A percentile compares a stretch with the other conserved stretches of the same genome.
These are phyloP conservation scores for Danionella cerebrum DNA, from an alignment of 2,113 vertebrate genomes.

Conservation along the genomic window DNA sequence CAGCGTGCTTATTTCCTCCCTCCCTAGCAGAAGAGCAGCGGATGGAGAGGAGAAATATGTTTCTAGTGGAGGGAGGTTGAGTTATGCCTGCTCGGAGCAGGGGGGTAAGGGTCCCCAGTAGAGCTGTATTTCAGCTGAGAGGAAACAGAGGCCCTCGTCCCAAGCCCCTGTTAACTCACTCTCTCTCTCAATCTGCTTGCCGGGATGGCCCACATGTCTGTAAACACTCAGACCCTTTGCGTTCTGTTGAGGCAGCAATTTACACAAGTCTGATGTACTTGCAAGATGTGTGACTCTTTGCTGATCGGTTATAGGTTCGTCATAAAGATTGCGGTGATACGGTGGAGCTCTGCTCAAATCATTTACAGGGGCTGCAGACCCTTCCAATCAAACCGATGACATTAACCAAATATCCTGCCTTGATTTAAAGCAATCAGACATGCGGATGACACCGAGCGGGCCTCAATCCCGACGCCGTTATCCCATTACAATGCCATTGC, in stretches of 20 bases:
- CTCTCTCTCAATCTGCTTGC: slow-evolving; percentile 25
- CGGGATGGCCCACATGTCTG: slow-evolving; percentile 16
- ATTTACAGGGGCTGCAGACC: slow-evolving; percentile 15
- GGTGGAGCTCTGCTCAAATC: slow-evolving; percentile 12
- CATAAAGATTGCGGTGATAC: slow-evolving; percentile 25
- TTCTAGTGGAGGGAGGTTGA: slow-evolving; percentile 53
- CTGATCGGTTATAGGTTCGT: slow-evolving; percentile 28
- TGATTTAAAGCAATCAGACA: slow-evolving; percentile 51
- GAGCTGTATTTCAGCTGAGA: slow-evolving; percentile 56
- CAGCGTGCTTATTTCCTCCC: slow-evolving; percentile 15
- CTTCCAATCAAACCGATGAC: slow-evolving; percentile 45
- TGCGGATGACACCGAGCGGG: slow-evolving; percentile 48
- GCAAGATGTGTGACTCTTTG: slow-evolving; percentile 34
- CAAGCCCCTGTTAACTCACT: slow-evolving; percentile 48
- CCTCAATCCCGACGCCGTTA: slow-evolving; percentile 40
- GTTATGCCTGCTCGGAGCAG: slow-evolving; percentile 63
- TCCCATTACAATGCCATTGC: slow-evolving; percentile 63
- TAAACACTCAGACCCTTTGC: slow-evolving; percentile 7
- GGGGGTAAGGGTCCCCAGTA: slow-evolving; percentile 59
- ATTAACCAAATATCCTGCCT: slow-evolving; percentile 52
- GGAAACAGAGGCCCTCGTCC: slow-evolving; percentile 53
- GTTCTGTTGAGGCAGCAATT: slow-evolving; percentile 27
- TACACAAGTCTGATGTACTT: slow-evolving; percentile 39
- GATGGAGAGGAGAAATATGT: slow-evolving; percentile 39
- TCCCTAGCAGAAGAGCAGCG: slow-evolving; percentile 26